Evolutionary conservation across 2,888 invertebrate genomes (phyloP).

Genomic region (Caenorhabditis sp.): DNA sequence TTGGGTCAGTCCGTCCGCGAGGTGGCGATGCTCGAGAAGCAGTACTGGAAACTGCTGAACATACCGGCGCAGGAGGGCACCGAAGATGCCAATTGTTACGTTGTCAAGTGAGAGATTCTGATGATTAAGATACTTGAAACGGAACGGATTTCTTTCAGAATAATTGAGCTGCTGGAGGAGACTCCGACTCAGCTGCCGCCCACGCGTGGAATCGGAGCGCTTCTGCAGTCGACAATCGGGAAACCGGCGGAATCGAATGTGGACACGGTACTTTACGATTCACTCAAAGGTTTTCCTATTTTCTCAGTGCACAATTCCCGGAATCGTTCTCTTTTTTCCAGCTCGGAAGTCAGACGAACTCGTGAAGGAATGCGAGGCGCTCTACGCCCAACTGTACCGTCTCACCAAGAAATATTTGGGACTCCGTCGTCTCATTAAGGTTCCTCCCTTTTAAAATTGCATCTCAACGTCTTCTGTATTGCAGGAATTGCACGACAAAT

Average conservation of each 20-base stretch:
- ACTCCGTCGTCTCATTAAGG: constrained; percentile 85
- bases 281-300: constrained; percentile 66
- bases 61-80: constrained; percentile 94
- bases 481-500: constrained; percentile 70
- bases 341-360: constrained; percentile 94
- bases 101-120: constrained; percentile 80
- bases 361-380: constrained; percentile 92
- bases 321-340: constrained; percentile 80
- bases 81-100: constrained; percentile 92
- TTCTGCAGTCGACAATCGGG: constrained; percentile 72
- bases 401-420: constrained; percentile 93
- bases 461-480: constrained; percentile 12
- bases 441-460: not conserved
- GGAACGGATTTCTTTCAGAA: constrained; percentile 56
- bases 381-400: constrained; percentile 93
- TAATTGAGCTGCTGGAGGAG: constrained; percentile 73
- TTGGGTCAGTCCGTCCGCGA: constrained; percentile 74
- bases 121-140: too few relatives aligned
- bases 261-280: constrained; percentile 71
- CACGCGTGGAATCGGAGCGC: constrained; percentile 74
- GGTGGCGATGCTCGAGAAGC: constrained; percentile 74
- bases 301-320: not conserved
- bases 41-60: constrained; percentile 92
- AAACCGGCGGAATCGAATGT: constrained; percentile 74
- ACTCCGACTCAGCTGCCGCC: constrained; percentile 56